Conservation (phyloP, 2,888 invertebrate species). For the Patella depressa region DNA sequence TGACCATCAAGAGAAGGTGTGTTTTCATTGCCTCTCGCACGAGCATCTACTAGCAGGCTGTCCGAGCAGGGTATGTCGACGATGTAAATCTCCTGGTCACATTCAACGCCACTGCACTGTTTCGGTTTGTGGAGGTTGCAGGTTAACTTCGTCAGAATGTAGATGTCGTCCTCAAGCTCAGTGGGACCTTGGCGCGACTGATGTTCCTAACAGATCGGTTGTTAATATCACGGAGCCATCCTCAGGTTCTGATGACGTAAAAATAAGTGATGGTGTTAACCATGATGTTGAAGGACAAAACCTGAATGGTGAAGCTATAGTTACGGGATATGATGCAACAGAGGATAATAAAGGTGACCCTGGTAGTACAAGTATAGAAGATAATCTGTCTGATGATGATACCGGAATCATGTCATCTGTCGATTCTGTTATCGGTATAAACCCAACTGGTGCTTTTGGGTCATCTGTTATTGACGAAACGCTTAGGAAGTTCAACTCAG, state of each 20-base stretch:
- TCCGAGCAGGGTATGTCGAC: not conserved
- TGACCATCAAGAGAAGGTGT: constrained; percentile 2
- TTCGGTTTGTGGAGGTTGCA: not conserved
- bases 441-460: too few relatives aligned
- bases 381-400: not conserved
- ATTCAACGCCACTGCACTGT: not conserved
- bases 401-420: not conserved
- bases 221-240: not conserved
- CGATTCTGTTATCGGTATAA: not conserved
- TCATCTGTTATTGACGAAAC: too few relatives aligned
- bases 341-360: not conserved
- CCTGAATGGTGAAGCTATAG: too few relatives aligned
- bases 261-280: too few relatives aligned
- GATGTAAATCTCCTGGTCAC: not conserved
- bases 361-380: not conserved
- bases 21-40: not conserved
- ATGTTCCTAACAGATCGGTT: not conserved
- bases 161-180: not conserved
- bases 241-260: too few relatives aligned
- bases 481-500: not conserved
- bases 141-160: not conserved
- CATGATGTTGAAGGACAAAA: too few relatives aligned
- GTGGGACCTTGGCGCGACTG: not conserved
- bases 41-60: not conserved
- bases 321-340: too few relatives aligned